Percentiles rank a stretch among this genome's conserved stretches.
phyloP scores from a whole-genome alignment of 2,797 vertebrate species.

The Peromyscus aztecus region DNA sequence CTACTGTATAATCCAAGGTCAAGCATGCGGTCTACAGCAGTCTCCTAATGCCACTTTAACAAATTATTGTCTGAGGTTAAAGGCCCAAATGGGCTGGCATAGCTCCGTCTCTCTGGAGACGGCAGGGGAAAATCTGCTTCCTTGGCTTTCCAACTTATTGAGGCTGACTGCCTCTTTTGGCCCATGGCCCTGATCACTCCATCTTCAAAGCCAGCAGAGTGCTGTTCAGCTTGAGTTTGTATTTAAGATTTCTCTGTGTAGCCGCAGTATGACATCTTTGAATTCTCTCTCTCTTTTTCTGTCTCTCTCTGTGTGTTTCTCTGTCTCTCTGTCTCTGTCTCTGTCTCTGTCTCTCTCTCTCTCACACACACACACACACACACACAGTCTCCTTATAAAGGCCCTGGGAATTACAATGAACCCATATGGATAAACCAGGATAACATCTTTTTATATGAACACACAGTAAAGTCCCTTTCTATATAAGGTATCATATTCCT shows the following conservation, averaged over 20 bases:
- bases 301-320: neutral
- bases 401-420: neutral
- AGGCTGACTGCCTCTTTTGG: neutral
- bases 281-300: neutral
- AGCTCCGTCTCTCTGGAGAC: neutral
- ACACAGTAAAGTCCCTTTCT: conserved; percentile 20
- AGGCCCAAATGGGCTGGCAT: neutral
- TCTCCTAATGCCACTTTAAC: conserved; percentile 3
- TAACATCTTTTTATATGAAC: conserved; percentile 19
- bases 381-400: conserved; percentile 2
- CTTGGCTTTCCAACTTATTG: conserved; percentile 31
- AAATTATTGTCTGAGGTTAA: conserved; percentile 26
- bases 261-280: neutral
- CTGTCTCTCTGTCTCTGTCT: neutral
- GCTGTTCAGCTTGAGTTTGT: neutral
- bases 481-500: neutral
- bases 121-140: neutral
- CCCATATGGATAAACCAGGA: conserved; percentile 2
- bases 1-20: neutral
- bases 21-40: neutral
- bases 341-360: no score
- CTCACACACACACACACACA: neutral
- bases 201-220: conserved; percentile 42
- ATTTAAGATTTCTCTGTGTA: neutral
- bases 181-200: neutral